phyloP scores from a whole-genome alignment of 2,888 invertebrate genomes.

The Harmothoe impar region DNA sequence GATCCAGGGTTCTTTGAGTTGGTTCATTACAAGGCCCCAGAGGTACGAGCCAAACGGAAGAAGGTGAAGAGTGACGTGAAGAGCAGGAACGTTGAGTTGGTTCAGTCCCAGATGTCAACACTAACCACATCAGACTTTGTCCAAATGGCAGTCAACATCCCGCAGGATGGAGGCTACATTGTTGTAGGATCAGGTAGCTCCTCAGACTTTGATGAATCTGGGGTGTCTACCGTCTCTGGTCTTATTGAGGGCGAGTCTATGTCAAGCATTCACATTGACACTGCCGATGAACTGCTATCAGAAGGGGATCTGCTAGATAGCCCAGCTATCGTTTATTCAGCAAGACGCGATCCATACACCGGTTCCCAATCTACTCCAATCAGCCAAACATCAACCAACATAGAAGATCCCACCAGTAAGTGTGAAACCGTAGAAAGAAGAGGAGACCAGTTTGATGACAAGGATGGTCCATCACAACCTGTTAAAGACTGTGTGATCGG shows the following conservation, averaged over 20 bases:
- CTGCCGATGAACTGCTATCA: slow-evolving; percentile 2
- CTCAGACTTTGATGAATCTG: slow-evolving; percentile 40
- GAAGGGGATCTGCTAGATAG: neutral
- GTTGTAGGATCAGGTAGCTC: slow-evolving; percentile 26
- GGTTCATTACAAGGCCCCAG: slow-evolving; percentile 69
- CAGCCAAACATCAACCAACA: neutral
- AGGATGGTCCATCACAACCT: too few relatives aligned
- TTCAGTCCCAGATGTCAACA: slow-evolving; percentile 19
- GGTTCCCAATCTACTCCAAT: neutral
- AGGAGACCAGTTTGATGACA: too few relatives aligned
- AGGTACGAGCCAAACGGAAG: slow-evolving; percentile 32
- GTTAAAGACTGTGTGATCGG: too few relatives aligned
- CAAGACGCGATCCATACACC: neutral
- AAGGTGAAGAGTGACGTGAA: slow-evolving; percentile 20
- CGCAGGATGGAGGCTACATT: neutral
- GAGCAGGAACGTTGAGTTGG: neutral
- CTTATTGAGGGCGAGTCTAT: neutral
- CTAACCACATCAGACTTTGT: slow-evolving; percentile 25
- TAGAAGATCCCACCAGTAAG: neutral
- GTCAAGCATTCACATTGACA: neutral
- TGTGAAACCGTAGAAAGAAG: too few relatives aligned
- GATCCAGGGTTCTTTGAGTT: slow-evolving; percentile 65
- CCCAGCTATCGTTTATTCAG: neutral
- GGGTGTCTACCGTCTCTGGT: slow-evolving; percentile 5
- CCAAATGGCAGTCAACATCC: slow-evolving; percentile 16